These are phyloP conservation scores for Rachycentron canadum DNA, from an alignment of 2,797 vertebrate species.

Conservation along the genomic window DNA sequence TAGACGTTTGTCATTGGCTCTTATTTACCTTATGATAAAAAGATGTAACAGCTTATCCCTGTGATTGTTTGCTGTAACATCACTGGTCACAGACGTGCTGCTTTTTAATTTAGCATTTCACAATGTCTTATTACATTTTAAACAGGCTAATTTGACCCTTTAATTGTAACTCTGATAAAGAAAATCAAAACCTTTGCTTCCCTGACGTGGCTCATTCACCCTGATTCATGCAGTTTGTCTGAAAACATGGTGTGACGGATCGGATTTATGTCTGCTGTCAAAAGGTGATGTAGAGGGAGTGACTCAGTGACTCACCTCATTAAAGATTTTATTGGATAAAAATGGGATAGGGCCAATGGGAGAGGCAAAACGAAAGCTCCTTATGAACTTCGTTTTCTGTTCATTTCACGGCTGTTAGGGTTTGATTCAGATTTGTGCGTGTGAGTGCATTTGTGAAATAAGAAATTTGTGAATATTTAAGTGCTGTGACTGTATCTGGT, in stretches of 20 bases:
- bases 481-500: constrained; percentile 22
- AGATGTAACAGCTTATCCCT: neutral
- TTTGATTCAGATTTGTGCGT: constrained; percentile 34
- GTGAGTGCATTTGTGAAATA: constrained; percentile 45
- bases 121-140: neutral
- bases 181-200: constrained; percentile 28
- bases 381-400: constrained; percentile 42
- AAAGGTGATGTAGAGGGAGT: constrained; percentile 51
- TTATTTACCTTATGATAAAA: neutral
- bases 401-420: constrained; percentile 62
- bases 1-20: neutral
- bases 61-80: neutral
- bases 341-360: constrained; percentile 53
- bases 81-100: constrained; percentile 4
- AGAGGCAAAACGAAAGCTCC: constrained; percentile 36
- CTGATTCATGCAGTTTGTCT: constrained; percentile 48
- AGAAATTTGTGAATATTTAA: constrained; percentile 51
- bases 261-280: constrained; percentile 62
- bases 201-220: constrained; percentile 23
- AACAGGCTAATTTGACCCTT: constrained; percentile 33
- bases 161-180: constrained; percentile 10
- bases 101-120: neutral
- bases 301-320: constrained; percentile 66
- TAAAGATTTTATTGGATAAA: constrained; percentile 70
- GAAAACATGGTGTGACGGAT: constrained; percentile 70